These are phyloP conservation scores for Schizotus pectinicornis DNA, from an alignment of 2,888 invertebrate species.

Conservation along the genomic window DNA sequence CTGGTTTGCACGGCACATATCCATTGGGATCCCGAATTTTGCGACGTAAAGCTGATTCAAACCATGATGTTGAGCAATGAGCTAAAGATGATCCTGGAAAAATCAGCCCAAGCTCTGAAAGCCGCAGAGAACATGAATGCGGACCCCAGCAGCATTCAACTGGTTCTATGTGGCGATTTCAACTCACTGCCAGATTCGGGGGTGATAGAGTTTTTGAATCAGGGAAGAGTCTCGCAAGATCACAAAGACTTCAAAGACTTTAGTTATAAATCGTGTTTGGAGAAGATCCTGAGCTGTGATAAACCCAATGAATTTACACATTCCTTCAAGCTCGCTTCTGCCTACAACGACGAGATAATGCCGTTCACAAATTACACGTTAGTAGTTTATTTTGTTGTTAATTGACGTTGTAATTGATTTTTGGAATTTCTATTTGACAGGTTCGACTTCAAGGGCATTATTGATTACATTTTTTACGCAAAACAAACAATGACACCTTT, in stretches of 20 bases:
- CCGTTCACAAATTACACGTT: constrained; percentile 98
- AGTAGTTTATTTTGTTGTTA: constrained; percentile 54
- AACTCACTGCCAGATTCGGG: constrained; percentile 98
- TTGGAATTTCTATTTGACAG: constrained; percentile 62
- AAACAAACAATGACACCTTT: constrained; percentile 94
- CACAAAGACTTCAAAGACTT: constrained; percentile 97
- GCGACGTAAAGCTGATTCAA: constrained; percentile 98
- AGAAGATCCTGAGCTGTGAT: constrained; percentile 87
- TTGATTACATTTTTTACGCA: constrained; percentile 99
- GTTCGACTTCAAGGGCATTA: constrained; percentile 99
- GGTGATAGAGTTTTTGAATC: constrained; percentile 93
- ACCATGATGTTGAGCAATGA: constrained; percentile 99
- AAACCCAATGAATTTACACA: constrained; percentile 91
- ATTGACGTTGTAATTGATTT: constrained; percentile 1
- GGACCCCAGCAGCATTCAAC: constrained; percentile 82
- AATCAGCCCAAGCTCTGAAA: constrained; percentile 80
- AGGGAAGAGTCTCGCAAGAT: constrained; percentile 87
- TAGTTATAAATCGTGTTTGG: constrained; percentile 88
- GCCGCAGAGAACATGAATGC: constrained; percentile 70
- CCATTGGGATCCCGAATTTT: constrained; percentile 99
- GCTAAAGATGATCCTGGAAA: constrained; percentile 84
- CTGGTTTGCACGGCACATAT: constrained; percentile 98
- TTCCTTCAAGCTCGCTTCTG: constrained; percentile 93
- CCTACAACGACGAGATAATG: constrained; percentile 95
- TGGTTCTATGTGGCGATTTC: constrained; percentile 96